These are phyloP conservation scores for Clarias magur DNA, from an alignment of 2,113 vertebrate species.

Conservation along the genomic window DNA sequence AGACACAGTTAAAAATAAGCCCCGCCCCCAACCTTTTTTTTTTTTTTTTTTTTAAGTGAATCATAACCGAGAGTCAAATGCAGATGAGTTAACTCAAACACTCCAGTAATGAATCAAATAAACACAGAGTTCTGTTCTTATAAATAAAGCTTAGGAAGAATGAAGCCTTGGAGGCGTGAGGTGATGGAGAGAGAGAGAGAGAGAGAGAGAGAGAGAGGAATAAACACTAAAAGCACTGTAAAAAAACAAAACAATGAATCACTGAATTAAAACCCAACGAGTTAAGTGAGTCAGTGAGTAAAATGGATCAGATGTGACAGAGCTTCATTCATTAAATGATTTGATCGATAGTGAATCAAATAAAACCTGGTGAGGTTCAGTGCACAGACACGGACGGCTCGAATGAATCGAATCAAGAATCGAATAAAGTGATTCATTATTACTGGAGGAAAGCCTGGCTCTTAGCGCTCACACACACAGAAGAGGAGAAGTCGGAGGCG, in stretches of 20 bases:
- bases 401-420: neutral
- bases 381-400: neutral
- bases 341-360: neutral
- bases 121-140: neutral
- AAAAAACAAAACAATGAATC: neutral
- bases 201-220: neutral
- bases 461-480: neutral
- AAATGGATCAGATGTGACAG: neutral
- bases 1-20: neutral
- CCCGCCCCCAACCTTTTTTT: no score
- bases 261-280: no score
- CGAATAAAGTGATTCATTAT: neutral
- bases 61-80: neutral
- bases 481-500: neutral
- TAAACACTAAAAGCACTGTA: neutral
- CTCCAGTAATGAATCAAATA: neutral
- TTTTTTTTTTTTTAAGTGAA: no score
- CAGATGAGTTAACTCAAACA: neutral
- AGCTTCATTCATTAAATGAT: neutral
- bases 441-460: neutral
- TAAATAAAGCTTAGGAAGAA: neutral
- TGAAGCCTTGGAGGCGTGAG: neutral
- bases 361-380: neutral
- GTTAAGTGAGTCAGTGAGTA: neutral
- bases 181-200: neutral